Base-by-base conservation (phyloP, 37 sponge, comb jelly and placozoan genomes). In the Lycopodina hypogea region DNA sequence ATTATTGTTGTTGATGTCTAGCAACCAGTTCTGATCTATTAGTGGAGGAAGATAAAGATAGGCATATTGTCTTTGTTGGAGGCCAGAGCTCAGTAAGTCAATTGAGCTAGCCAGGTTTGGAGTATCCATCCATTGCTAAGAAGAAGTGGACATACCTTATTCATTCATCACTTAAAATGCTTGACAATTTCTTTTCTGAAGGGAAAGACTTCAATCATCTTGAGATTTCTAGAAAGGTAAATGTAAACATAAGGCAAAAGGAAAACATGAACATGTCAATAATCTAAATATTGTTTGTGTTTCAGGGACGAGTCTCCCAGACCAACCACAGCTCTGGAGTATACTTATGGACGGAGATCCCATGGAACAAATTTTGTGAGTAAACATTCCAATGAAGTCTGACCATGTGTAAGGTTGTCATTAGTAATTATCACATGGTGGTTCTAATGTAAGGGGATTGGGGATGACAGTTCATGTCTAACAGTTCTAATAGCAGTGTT, bases 201-300 rank as follows among this genome's bases (percentile, higher is more conserved):
- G 94, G 97, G 95, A 0, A 97, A 97, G 63, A 94, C 95, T 15
- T 82, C 87, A 39, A 53, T 97, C 42, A 84, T 97, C 30, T 81
- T 97, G 2, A 75, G 86, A 56, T 97, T 97, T 67, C 83, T 97
- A 19, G 97, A 97, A 34, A 82, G 89, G 95, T 94, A 53, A 29
- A 39, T 69, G 69, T 35, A 28, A 12, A 15, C 28, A 24, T 28
- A 63, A 28, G n/a, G 23, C 11, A 24, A 63, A 11, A 28, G 29
- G 12, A 17, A 53, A 53, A 17, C 55, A 53, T 19, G 6, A 60
- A 6, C 6, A 29, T 60, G 24, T 60, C 12, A 12, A 12, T 22
- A 12, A 19, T 36, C n/a, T 22, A 69, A 12, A 12, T 22, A 12
- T 6, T 36, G 12, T 22, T 26, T 50, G 33, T 41, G 61, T 38